Evolutionary conservation across 2,797 vertebrate genomes (phyloP), one percentile per base, ranked within the genome.

Genomic region (Fringilla coelebs): DNA sequence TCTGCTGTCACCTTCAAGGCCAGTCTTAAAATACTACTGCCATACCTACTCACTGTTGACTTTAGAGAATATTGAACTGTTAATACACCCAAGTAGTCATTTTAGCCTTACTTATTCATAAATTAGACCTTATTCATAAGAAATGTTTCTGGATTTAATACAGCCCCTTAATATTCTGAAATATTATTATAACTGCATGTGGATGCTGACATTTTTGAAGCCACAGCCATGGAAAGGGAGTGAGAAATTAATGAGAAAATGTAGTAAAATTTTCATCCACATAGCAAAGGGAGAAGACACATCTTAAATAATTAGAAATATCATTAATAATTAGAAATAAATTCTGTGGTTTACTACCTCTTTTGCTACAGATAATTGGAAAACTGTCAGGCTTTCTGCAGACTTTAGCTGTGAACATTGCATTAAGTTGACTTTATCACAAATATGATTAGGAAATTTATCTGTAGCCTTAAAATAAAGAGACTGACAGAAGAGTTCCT

Each of bases 401-500:
- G 45, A 66, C 41, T 71, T 76, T 3, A 93, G 26, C 29, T 79
- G 21, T 81, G 38, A 88, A 78, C 17, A 32, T 10, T 89, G 32
- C 62, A 67, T 71, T 76, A 52, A 63, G 65, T 70, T 66, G 60
- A 84, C 43, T 90, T 93, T 71, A 67, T 57, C 52, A 48, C 40
- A 92, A 88, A 76, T 80, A 51, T 52, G 32, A 78, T 75, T 57
- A 89, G 60, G 43, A 93, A 82, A 61, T 31, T 55, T 81, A 72
- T 79, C 41, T 86, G 49, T 61, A 73, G 57, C 24, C 63, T 86
- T 46, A 76, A 86, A 86, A 61, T 49, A 76, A 60, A 45, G 25
- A 81, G 57, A 88, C 38, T 91, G 92, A 88, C 77, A 92, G 84
- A 90, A 95, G 66, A 77, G 52, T 81, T 96, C 24, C 51, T 88